phyloP scores from a whole-genome alignment of 2,888 invertebrate genomes.

The Gymnosoma rotundatum region DNA sequence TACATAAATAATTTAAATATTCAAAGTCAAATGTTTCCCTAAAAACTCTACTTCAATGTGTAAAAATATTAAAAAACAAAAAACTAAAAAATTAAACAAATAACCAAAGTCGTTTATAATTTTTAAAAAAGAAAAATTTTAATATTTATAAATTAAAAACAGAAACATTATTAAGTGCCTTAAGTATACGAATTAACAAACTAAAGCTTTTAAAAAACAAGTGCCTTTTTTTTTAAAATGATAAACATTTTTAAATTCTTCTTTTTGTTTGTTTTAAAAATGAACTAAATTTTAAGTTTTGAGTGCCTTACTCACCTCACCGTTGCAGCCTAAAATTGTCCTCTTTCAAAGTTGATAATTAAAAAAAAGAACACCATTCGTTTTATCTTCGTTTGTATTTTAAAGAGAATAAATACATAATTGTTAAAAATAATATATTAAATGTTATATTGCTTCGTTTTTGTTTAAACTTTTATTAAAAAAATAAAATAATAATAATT shows the following conservation, averaged over 20 bases:
- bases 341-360: conserved; percentile 19
- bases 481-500: conserved; percentile 33
- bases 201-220: conserved; percentile 51
- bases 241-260: conserved; percentile 20
- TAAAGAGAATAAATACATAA: conserved; percentile 5
- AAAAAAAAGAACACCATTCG: too few species aligned
- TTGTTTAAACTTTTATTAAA: conserved; percentile 42
- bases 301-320: conserved; percentile 64
- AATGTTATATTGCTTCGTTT: conserved; percentile 67
- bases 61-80: conserved; percentile 36
- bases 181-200: conserved; percentile 64
- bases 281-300: conserved; percentile 40
- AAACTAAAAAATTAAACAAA: background rate
- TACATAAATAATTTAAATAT: conserved; percentile 36
- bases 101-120: background rate
- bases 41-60: background rate
- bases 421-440: conserved; percentile 47
- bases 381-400: too few species aligned
- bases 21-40: conserved; percentile 60
- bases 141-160: conserved; percentile 12
- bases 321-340: conserved; percentile 54
- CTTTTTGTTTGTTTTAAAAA: conserved; percentile 29
- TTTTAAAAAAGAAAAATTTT: conserved; percentile 25
- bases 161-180: conserved; percentile 62
- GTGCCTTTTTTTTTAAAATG: conserved; percentile 63